Evolutionary conservation across 2,113 vertebrate genomes (phyloP).

Genomic region (Piaya cayana): DNA sequence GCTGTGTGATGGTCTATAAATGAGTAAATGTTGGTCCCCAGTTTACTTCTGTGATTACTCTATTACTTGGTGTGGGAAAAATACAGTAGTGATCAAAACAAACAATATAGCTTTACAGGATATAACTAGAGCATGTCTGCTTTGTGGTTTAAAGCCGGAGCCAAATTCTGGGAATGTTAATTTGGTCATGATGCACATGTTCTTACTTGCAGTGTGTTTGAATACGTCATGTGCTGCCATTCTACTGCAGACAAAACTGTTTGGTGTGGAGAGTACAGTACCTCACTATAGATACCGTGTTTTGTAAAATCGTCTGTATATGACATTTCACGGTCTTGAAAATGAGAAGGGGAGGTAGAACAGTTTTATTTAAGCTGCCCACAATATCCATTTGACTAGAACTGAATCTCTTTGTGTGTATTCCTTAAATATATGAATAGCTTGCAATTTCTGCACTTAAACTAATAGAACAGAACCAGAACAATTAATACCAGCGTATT

Average conservation of each 20-base stretch:
- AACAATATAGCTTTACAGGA: background rate
- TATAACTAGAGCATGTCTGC: background rate
- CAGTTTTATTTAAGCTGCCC: background rate
- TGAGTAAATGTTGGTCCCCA: background rate
- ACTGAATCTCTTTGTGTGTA: rapidly evolving
- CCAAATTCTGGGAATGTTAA: background rate
- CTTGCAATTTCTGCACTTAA: background rate
- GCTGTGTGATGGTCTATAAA: background rate
- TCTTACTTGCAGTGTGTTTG: background rate
- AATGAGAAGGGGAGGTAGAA: background rate
- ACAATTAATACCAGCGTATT: background rate
- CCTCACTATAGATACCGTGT: background rate
- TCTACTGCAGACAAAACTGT: background rate
- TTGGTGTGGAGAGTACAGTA: background rate
- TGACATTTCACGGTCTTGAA: background rate
- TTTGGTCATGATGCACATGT: background rate
- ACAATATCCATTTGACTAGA: background rate
- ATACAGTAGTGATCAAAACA: background rate
- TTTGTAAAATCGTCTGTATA: background rate
- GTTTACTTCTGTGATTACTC: background rate
- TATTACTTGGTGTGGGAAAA: background rate
- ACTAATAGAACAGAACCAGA: background rate
- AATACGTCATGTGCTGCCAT: background rate
- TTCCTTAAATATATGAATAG: background rate
- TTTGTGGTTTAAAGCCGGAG: background rate